Evolutionary conservation across 1,140 invertebrate genomes (phyloP), one percentile per base, ranked within the genome.

Genomic region (Drosophila subobscura): DNA sequence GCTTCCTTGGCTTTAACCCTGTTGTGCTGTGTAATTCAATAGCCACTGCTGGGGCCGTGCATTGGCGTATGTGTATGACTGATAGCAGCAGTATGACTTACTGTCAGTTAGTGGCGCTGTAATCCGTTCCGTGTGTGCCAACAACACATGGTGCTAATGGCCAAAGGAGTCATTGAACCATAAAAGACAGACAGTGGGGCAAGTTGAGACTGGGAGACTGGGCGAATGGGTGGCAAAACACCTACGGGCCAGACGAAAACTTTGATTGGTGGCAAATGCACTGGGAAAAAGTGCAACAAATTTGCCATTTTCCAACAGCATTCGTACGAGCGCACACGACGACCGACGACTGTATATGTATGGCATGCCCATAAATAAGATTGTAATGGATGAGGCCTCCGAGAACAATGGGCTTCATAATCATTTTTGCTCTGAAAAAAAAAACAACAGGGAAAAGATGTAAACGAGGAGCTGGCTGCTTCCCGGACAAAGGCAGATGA

Each of bases 41-140:
- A 81, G 65, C 47, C 33, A 1, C 67, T 65, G 44, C 50, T 27
- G 40, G 22, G 22, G 61, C 44, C 77, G 46, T 85, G 80, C 64
- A 85, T 79, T 86, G 83, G 83, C 83, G 83, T 86, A 71, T 20
- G 16, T 20, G 16, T n/a, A n/a, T 86, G 83, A 88, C 83, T 86
- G 83, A 86, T 86, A 86, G 83, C 83, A 76, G 78, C 33, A 37
- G 10, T 12, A 37, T 61, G 54, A 75, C 63, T 77, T 77, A 57
- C 53, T 65, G 59, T 49, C 66, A 46, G 72, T 68, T 76, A 67
- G 55, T 59, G 77, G 74, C 81, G 63, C 61, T 76, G 54, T 61
- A 74, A 63, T 42, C 63, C 51, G 12, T 52, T 57, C 45, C 23
- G 54, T 37, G 59, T 67, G 33, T 49, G 59, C 42, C 72, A 67